Evolutionary conservation across 2,888 invertebrate species (phyloP).

Genomic region (Spatulosminthurus flaviceps): DNA sequence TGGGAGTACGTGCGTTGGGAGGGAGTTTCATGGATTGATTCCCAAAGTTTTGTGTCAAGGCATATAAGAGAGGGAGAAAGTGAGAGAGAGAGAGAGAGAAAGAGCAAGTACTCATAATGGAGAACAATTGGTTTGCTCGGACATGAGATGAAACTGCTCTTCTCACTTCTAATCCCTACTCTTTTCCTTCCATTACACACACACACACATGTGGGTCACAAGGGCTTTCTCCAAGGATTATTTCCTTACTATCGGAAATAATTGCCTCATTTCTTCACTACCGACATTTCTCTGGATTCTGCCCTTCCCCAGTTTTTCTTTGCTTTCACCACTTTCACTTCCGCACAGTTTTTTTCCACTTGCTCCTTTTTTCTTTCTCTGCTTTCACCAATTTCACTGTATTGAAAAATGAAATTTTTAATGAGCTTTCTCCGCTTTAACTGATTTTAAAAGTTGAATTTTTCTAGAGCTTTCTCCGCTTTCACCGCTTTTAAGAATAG

Average conservation of each 20-base stretch:
- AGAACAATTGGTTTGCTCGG: slow-evolving; percentile 12
- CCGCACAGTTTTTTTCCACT: too few relatives aligned
- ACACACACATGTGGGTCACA: slow-evolving; percentile 7
- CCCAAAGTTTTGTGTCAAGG: too few relatives aligned
- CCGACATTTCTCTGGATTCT: background rate
- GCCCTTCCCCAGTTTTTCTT: background rate
- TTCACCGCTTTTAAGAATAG: too few relatives aligned
- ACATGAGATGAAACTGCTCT: background rate
- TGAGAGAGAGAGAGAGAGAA: slow-evolving; percentile 3
- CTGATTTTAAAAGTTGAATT: too few relatives aligned
- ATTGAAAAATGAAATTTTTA: too few relatives aligned
- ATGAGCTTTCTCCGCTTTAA: too few relatives aligned
- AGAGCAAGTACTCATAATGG: slow-evolving; percentile 7
- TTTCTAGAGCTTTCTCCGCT: too few relatives aligned
- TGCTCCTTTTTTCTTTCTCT: background rate
- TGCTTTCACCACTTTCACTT: background rate
- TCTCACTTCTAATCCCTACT: too few relatives aligned
- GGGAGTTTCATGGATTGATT: too few relatives aligned
- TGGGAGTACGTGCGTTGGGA: too few relatives aligned
- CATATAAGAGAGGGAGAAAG: too few relatives aligned
- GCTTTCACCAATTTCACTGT: background rate
- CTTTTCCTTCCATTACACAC: background rate
- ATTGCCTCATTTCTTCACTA: slow-evolving; percentile 17
- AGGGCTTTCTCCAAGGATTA: slow-evolving; percentile 4
- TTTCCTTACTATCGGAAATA: background rate